Conservation (phyloP, 1,140 invertebrate genomes). For the Dreissena rostriformis region DNA sequence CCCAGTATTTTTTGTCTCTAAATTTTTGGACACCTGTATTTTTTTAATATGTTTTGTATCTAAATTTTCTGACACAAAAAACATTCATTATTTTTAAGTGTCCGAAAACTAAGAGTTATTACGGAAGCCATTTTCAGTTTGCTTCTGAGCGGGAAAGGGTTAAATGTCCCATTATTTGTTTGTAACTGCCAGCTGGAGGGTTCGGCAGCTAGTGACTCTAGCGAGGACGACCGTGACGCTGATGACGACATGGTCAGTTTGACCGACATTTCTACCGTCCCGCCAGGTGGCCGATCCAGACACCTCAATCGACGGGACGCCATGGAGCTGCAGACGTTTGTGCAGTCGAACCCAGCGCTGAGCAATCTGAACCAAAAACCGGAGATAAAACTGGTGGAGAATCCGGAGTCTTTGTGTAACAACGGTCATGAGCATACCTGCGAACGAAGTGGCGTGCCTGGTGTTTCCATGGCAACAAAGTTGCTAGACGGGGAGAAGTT, state of each 20-base stretch:
- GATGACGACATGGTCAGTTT: conserved; percentile 38
- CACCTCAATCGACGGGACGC: neutral
- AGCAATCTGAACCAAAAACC: conserved; percentile 35
- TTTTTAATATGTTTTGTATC: too few species aligned
- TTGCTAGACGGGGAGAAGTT: conserved; percentile 16
- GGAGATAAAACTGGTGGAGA: neutral
- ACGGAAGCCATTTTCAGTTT: too few species aligned
- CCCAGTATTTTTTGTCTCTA: too few species aligned
- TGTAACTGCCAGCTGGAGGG: conserved; percentile 14
- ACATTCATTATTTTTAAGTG: too few species aligned
- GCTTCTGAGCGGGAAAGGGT: too few species aligned
- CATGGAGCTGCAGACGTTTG: conserved; percentile 6
- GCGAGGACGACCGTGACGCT: neutral
- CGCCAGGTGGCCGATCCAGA: conserved; percentile 8
- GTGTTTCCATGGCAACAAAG: neutral
- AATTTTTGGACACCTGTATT: too few species aligned
- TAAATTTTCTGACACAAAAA: too few species aligned
- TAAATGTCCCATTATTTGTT: neutral
- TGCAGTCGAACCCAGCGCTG: conserved; percentile 27
- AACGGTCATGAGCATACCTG: too few species aligned
- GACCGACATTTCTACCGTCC: conserved; percentile 18
- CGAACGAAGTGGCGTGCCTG: too few species aligned
- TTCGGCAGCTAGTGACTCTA: conserved; percentile 26
- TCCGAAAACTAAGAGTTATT: too few species aligned
- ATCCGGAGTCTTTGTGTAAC: too few species aligned